These are phyloP conservation scores for Drosophila mulleri DNA, from an alignment of 2,888 invertebrate genomes.

Conservation along the genomic window DNA sequence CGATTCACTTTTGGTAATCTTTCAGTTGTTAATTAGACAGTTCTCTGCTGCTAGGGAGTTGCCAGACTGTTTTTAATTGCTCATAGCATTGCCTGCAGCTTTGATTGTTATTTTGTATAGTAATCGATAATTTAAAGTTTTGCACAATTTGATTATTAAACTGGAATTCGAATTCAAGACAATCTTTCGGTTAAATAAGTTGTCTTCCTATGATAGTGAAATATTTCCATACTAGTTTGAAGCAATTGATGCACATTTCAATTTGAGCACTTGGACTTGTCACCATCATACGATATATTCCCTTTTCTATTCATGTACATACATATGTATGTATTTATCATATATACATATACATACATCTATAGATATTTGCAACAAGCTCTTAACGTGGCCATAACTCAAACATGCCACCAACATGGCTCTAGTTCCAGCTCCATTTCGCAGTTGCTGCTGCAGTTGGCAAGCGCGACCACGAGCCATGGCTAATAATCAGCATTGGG, in stretches of 20 bases:
- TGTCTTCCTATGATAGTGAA: too few species aligned
- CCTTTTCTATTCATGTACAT: too few species aligned
- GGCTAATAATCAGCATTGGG: conserved; percentile 65
- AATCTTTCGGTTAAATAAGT: too few species aligned
- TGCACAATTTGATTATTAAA: not conserved
- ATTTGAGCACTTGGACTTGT: not conserved
- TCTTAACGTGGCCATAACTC: conserved; percentile 71
- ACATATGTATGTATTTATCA: not conserved
- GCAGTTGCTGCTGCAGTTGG: conserved; percentile 18
- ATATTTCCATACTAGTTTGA: too few species aligned
- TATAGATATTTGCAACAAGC: conserved; percentile 46
- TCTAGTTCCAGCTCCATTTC: conserved; percentile 29
- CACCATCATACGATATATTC: not conserved
- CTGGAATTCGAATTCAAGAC: not conserved
- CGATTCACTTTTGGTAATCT: not conserved
- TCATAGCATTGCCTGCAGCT: too few species aligned
- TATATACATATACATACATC: not conserved
- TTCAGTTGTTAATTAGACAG: not conserved
- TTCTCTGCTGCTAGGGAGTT: not conserved
- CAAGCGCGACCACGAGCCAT: conserved; percentile 51
- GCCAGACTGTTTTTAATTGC: not conserved
- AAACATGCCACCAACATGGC: conserved; percentile 76
- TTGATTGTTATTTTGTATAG: not conserved
- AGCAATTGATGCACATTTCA: too few species aligned
- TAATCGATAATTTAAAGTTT: not conserved